Conservation (phyloP, 2,113 vertebrate genomes). For the Sigmodon hispidus region DNA sequence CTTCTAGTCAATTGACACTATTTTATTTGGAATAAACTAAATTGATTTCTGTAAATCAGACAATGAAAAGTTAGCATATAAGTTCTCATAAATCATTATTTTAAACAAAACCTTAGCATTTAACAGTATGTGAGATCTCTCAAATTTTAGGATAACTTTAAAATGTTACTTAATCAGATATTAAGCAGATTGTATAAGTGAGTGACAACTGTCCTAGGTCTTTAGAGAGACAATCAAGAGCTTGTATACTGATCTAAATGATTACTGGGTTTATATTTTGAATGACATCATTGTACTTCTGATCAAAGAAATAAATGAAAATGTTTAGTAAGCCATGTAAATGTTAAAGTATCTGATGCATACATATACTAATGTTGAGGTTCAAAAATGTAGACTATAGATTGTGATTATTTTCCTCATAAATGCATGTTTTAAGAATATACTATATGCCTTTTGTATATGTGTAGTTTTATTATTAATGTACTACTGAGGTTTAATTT, state of each 20-base stretch:
- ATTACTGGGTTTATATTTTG: conserved; percentile 15
- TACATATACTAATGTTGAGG: not conserved
- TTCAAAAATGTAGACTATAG: not conserved
- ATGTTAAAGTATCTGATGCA: not conserved
- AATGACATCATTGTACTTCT: not conserved
- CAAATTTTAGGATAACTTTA: not conserved
- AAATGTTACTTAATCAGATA: not conserved
- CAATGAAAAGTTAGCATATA: not conserved
- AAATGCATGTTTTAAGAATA: not conserved
- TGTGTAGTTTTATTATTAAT: not conserved
- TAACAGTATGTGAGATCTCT: not conserved
- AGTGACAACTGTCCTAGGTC: not conserved
- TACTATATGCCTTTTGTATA: not conserved
- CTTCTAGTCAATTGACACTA: not conserved
- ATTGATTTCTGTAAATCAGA: not conserved
- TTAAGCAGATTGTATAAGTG: not conserved
- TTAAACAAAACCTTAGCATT: not conserved
- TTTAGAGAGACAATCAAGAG: not conserved
- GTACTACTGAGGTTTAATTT: not conserved
- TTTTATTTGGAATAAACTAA: not conserved
- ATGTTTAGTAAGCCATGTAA: not conserved
- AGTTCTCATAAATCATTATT: not conserved
- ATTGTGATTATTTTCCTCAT: not conserved
- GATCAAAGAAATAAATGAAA: not conserved
- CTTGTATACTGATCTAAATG: not conserved